These are phyloP conservation scores for Nothoprocta pentlandii DNA, from an alignment of 2,113 vertebrate genomes.

Conservation along the genomic window DNA sequence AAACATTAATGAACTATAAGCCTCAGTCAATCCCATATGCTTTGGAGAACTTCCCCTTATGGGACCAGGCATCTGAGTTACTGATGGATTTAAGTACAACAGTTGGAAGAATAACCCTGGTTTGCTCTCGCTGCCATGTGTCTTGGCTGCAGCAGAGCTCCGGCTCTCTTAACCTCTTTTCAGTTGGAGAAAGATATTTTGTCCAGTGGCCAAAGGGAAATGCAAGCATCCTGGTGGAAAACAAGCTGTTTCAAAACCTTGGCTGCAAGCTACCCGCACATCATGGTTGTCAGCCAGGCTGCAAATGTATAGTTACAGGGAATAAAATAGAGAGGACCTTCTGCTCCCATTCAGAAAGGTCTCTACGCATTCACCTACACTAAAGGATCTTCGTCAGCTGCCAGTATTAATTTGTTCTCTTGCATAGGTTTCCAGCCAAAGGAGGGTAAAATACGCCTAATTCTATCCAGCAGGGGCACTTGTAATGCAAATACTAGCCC, in stretches of 20 bases:
- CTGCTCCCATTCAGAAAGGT: slow-evolving; percentile 70
- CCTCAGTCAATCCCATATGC: neutral
- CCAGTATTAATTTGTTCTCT: slow-evolving; percentile 65
- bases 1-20: neutral
- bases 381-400: slow-evolving; percentile 29
- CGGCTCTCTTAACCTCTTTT: slow-evolving; percentile 57
- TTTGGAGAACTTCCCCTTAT: neutral
- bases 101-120: neutral
- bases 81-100: neutral
- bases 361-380: slow-evolving; percentile 61
- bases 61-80: neutral
- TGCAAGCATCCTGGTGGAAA: slow-evolving; percentile 73
- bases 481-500: slow-evolving; percentile 36
- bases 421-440: slow-evolving; percentile 11
- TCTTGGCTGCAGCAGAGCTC: slow-evolving; percentile 7
- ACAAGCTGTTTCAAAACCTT: slow-evolving; percentile 71
- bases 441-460: slow-evolving; percentile 11
- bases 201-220: slow-evolving; percentile 69
- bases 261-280: slow-evolving; percentile 67
- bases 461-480: slow-evolving; percentile 26
- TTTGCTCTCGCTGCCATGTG: slow-evolving; percentile 20
- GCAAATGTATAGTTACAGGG: slow-evolving; percentile 58
- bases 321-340: slow-evolving; percentile 66
- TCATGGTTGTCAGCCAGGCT: slow-evolving; percentile 64
- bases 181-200: slow-evolving; percentile 54